Conservation (phyloP, 2,113 vertebrate species). For the Zosterops hypoxanthus region DNA sequence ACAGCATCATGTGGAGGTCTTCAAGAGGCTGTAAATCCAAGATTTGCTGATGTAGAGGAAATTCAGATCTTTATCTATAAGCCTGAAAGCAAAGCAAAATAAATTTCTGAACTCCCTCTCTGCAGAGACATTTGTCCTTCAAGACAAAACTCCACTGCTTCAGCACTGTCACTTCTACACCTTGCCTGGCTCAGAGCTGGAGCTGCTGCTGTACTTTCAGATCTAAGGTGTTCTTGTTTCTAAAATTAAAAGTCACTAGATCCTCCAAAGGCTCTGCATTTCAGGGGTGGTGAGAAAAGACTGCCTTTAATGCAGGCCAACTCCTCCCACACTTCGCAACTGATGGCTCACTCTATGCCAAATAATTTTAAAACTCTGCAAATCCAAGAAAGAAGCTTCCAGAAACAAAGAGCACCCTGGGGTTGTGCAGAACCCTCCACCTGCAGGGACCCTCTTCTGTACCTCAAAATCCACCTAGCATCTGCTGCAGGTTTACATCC, state of each 20-base stretch:
- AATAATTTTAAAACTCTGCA: conserved; percentile 21
- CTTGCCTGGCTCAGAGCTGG: background rate
- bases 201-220: conserved; percentile 20
- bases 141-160: background rate
- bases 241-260: conserved; percentile 41
- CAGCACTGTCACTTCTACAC: background rate
- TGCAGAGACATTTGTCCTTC: conserved; percentile 28
- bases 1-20: conserved; percentile 1
- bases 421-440: background rate
- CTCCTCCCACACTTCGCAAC: conserved; percentile 48
- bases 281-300: conserved; percentile 42
- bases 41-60: conserved; percentile 7
- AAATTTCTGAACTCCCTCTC: background rate
- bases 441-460: rapidly evolving
- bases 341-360: conserved; percentile 48
- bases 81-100: conserved; percentile 10
- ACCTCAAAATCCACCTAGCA: background rate
- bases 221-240: conserved; percentile 43
- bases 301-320: conserved; percentile 45
- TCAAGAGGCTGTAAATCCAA: background rate
- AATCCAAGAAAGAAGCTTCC: conserved; percentile 9
- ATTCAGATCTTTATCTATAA: conserved; percentile 33
- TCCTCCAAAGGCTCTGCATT: background rate
- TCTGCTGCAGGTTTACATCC: background rate
- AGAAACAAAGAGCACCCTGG: background rate